Evolutionary conservation across 1,140 invertebrate genomes (phyloP).

Genomic region (Andrena cerasifolii): DNA sequence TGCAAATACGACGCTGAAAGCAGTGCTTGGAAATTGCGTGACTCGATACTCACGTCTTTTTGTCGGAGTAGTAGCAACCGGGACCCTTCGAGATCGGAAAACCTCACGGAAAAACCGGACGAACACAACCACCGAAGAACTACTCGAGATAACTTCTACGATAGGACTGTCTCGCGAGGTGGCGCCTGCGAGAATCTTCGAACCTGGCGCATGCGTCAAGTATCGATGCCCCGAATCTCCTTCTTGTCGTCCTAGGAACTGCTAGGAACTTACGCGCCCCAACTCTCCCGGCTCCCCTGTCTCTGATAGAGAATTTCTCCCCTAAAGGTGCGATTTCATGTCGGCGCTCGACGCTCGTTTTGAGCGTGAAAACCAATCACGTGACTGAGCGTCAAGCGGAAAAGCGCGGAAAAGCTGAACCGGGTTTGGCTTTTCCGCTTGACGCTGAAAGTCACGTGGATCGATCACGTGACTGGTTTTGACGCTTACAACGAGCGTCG

Average conservation of each 20-base stretch:
- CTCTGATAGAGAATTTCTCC: too few species aligned
- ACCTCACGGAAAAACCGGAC: conserved; percentile 66
- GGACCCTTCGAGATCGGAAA: conserved; percentile 49
- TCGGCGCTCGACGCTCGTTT: too few species aligned
- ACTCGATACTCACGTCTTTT: conserved; percentile 72
- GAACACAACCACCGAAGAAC: conserved; percentile 63
- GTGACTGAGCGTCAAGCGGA: too few species aligned
- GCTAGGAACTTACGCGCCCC: too few species aligned
- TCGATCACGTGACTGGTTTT: too few species aligned
- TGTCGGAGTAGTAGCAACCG: conserved; percentile 48
- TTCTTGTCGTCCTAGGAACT: neutral
- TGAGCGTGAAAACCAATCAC: too few species aligned
- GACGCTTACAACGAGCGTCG: too few species aligned
- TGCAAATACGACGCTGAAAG: neutral
- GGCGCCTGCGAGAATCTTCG: conserved; percentile 59
- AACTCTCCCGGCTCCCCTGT: neutral
- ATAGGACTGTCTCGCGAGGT: conserved; percentile 69
- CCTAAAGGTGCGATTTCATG: too few species aligned
- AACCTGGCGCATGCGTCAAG: conserved; percentile 59
- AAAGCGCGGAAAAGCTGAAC: too few species aligned
- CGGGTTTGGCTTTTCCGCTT: too few species aligned
- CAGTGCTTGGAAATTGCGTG: conserved; percentile 15
- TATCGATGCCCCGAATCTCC: conserved; percentile 39
- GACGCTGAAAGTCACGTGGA: too few species aligned
- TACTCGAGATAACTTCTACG: conserved; percentile 71